Conservation (phyloP, 2,797 vertebrate genomes). For the Spheniscus humboldti region DNA sequence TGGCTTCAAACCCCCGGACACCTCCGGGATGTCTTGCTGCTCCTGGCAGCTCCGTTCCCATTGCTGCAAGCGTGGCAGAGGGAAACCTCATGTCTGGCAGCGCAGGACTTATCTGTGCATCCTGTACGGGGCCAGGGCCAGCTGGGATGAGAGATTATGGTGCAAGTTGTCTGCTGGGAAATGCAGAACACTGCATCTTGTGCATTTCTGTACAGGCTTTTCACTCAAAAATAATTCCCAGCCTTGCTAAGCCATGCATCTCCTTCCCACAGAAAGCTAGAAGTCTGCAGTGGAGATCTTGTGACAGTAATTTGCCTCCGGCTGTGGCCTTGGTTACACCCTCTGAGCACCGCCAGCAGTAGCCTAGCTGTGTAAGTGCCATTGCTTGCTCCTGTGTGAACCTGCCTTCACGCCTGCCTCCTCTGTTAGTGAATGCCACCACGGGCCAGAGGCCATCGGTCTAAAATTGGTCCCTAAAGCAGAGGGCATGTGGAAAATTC, state of each 20-base stretch:
- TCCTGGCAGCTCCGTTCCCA: not conserved
- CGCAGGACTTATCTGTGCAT: not conserved
- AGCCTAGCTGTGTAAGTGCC: not conserved
- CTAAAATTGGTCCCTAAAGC: not conserved
- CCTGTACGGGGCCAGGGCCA: not conserved
- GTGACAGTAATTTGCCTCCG: not conserved
- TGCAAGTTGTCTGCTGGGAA: not conserved
- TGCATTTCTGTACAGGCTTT: not conserved
- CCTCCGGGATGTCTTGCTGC: not conserved
- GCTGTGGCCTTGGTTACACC: not conserved
- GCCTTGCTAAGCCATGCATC: not conserved
- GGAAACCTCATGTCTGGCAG: not conserved
- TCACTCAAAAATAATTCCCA: not conserved
- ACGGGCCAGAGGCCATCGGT: accelerated
- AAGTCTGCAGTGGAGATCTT: not conserved
- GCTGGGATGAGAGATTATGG: not conserved
- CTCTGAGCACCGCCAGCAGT: not conserved
- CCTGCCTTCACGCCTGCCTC: not conserved
- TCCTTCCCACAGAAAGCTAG: not conserved
- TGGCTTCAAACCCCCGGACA: not conserved
- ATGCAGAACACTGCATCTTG: not conserved
- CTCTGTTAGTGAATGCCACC: not conserved
- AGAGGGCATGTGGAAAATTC: not conserved
- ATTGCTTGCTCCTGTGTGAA: not conserved
- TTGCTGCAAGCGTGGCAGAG: not conserved